Conservation (phyloP, 2,888 invertebrate genomes). For the Leptothorax acervorum region DNA sequence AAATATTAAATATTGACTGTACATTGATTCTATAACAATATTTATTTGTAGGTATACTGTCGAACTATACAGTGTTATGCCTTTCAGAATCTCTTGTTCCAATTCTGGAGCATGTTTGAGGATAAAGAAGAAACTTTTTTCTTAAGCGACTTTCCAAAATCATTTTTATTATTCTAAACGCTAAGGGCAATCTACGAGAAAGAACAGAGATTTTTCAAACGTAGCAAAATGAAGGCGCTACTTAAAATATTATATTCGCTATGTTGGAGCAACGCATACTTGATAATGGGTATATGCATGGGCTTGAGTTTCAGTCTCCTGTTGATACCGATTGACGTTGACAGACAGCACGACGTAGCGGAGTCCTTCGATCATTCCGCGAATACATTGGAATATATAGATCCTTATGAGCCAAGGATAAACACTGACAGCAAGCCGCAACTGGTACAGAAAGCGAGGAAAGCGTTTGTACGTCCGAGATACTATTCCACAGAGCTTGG, state of each 20-base stretch:
- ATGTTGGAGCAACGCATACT: constrained; percentile 87
- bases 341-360: constrained; percentile 74
- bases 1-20: not conserved
- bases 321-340: constrained; percentile 86
- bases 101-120: not conserved
- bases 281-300: constrained; percentile 87
- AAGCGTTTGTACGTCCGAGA: constrained; percentile 92
- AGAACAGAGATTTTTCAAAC: not conserved
- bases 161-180: not conserved
- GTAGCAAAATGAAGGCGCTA: constrained; percentile 75
- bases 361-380: constrained; percentile 68
- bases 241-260: constrained; percentile 79
- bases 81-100: not conserved
- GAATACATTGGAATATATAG: constrained; percentile 74
- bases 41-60: constrained; percentile 19
- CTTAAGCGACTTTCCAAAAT: not conserved
- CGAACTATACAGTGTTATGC: not conserved
- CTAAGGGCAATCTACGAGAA: not conserved
- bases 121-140: not conserved
- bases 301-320: constrained; percentile 88
- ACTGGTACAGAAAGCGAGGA: constrained; percentile 86
- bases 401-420: constrained; percentile 86
- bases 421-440: constrained; percentile 85
- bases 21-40: not conserved
- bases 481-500: constrained; percentile 98